Conservation (phyloP, 2,888 invertebrate genomes). For the Drosophila recens region DNA sequence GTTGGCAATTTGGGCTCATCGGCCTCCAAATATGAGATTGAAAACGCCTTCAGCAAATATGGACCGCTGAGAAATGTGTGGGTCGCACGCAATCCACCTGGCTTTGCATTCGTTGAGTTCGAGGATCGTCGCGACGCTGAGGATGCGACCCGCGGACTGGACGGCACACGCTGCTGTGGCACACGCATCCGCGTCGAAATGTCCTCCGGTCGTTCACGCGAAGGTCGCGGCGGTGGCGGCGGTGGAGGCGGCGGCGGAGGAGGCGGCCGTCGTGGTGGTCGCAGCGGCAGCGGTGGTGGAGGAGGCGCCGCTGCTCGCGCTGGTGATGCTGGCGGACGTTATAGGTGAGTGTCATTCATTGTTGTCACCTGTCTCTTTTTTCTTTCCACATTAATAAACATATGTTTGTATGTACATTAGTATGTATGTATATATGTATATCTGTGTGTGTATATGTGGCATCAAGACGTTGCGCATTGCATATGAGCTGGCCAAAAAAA, state of each 20-base stretch:
- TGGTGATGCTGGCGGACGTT: slow-evolving; percentile 80
- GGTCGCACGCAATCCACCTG: slow-evolving; percentile 96
- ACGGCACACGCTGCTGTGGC: slow-evolving; percentile 94
- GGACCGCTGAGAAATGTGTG: slow-evolving; percentile 95
- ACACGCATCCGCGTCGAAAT: slow-evolving; percentile 96
- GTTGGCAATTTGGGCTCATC: slow-evolving; percentile 95
- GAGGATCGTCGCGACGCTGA: slow-evolving; percentile 94
- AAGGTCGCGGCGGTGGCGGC: slow-evolving; percentile 88
- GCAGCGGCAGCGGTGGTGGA: slow-evolving; percentile 83
- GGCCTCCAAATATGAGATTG: slow-evolving; percentile 94
- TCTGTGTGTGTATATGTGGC: slow-evolving; percentile 33
- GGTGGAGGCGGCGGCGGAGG: slow-evolving; percentile 86
- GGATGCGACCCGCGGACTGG: slow-evolving; percentile 92
- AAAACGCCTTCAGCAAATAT: slow-evolving; percentile 93
- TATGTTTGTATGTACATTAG: slow-evolving; percentile 5
- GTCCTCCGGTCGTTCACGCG: slow-evolving; percentile 94
- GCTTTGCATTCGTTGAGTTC: slow-evolving; percentile 95
- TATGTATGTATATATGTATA: slow-evolving; percentile 14
- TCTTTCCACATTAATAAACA: slow-evolving; percentile 1
- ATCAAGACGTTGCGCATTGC: slow-evolving; percentile 35
- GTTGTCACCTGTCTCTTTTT: slow-evolving; percentile 21
- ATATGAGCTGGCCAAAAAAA: slow-evolving; percentile 45
- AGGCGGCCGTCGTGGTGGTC: slow-evolving; percentile 86
- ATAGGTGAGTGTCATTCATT: slow-evolving; percentile 77
- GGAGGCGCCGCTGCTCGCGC: slow-evolving; percentile 78